Base-by-base conservation (phyloP, 2,113 vertebrate species). In the Seriola aureovittata region DNA sequence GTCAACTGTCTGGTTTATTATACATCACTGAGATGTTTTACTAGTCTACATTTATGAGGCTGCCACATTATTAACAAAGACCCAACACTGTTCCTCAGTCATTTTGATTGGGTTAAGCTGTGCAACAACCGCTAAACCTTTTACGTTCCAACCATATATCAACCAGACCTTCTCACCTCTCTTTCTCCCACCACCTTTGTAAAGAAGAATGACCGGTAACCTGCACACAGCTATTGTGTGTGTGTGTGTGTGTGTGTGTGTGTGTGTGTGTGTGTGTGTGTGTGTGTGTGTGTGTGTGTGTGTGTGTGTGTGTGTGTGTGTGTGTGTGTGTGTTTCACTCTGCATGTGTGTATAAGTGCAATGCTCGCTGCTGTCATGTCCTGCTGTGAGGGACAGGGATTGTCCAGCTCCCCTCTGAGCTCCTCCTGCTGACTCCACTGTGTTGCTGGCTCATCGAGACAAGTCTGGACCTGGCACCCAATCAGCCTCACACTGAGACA, bases 391-490 rank as follows among this genome's bases (percentile, higher is more conserved):
- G 64, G 59, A 69, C 78, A 64, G 54, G 72, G 11, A 44, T 60
- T n/a, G 17, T 62, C 48, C 65, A 8, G 50, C 48, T 74, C 75
- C 60, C 66, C 36, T 57, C 54, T 77, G 80, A 78, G 48, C 23
- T 58, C 57, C 71, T 80, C 84, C 87, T 79, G 75, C 81, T 80
- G 86, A 68, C 54, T 86, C 38, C 16, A 14, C 44, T 48, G 44
- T 52, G 40, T 60, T 3, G 5, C 48, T 59, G 23, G 25, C 62
- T 85, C 16, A 1, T 88, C 67, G 55, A 66, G 71, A 86, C 92
- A 87, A 85, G 93, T 84, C 90, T 87, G 86, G 71, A 81, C 91
- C 59, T 92, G 91, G 74, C 80, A 85, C 57, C 75, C 79, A 88
- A 90, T 89, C 84, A 80, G 40, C 48, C 77, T 80, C 85, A 73